Evolutionary conservation across 2,888 invertebrate genomes (phyloP).

Genomic region (Sinhomidia bicolor): DNA sequence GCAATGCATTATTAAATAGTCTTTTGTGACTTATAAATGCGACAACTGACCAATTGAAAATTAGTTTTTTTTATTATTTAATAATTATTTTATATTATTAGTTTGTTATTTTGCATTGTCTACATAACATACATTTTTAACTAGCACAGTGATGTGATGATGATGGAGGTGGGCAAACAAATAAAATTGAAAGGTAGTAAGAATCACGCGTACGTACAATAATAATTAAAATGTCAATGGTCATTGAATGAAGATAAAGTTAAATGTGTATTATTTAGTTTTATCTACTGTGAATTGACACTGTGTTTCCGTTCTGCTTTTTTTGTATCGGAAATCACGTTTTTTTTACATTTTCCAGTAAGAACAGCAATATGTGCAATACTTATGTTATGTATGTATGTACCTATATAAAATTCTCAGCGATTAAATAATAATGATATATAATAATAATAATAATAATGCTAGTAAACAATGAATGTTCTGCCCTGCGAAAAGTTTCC

Average conservation of each 20-base stretch:
- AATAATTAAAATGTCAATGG: not conserved
- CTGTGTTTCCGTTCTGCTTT: not conserved
- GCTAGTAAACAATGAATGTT: not conserved
- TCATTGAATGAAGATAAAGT: not conserved
- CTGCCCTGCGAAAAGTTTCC: not conserved
- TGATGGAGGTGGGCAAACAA: constrained; percentile 51
- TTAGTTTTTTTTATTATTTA: constrained; percentile 53
- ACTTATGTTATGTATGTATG: too few relatives aligned
- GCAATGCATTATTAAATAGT: too few relatives aligned
- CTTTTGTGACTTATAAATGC: too few relatives aligned
- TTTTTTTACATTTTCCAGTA: not conserved
- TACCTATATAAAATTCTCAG: constrained; percentile 15
- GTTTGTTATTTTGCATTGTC: constrained; percentile 67
- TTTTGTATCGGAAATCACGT: not conserved
- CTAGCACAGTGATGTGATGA: constrained; percentile 12
- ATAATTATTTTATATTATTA: not conserved
- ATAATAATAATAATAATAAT: too few relatives aligned
- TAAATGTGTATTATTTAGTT: not conserved
- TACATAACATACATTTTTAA: constrained; percentile 56
- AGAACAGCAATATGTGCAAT: not conserved
- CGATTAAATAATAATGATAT: not conserved
- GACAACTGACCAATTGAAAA: constrained; percentile 14
- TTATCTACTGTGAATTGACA: constrained; percentile 7
- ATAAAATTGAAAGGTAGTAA: not conserved
- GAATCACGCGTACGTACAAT: constrained; percentile 7